Evolutionary conservation across 2,113 vertebrate species (phyloP), one percentile per base, ranked within the genome.

Genomic region (Helogale parvula): DNA sequence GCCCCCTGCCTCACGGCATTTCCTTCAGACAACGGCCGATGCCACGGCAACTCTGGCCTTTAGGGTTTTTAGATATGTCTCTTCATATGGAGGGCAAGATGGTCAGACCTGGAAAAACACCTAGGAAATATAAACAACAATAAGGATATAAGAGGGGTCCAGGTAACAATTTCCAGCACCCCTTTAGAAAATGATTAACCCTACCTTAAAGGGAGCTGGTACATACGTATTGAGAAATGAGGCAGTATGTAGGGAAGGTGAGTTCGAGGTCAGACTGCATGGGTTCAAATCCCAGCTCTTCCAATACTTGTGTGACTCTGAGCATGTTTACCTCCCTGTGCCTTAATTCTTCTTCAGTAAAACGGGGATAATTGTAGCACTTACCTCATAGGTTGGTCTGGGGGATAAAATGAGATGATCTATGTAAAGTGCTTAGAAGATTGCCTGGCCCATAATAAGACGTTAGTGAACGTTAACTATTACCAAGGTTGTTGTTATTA

Each of bases 21-120:
- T 97, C 97, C 98, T 97, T 98, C 96, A 91, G 97, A 85, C 92
- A 97, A 87, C 27, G 96, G 98, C 98, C 21, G 87, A 83, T 2
- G 80, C 87, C 97, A 98, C 94, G 90, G 96, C 92, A 80, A 92
- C 94, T 97, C 93, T 88, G 96, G 95, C 97, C 96, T 97, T 96
- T 79, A 69, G 79, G 92, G 79, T 85, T 97, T 66, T 99, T 98
- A 99, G 98, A 99, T 99, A 98, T 99, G 99, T 99, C 99, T 99
- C 99, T 99, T 99, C 99, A 99, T 99, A 98, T 99, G 99, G 98
- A 99, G 99, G 92, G 99, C 99, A 92, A 99, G 99, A 99, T 99
- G 99, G 98, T 99, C 99, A 88, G 99, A 99, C 98, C 99, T 99
- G 97, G 99, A 99, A 98, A 99, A 99, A 99, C 99, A 99, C 99